Evolutionary conservation across 2,797 vertebrate genomes (phyloP).

Genomic region (Hippopotamyrus pictus): DNA sequence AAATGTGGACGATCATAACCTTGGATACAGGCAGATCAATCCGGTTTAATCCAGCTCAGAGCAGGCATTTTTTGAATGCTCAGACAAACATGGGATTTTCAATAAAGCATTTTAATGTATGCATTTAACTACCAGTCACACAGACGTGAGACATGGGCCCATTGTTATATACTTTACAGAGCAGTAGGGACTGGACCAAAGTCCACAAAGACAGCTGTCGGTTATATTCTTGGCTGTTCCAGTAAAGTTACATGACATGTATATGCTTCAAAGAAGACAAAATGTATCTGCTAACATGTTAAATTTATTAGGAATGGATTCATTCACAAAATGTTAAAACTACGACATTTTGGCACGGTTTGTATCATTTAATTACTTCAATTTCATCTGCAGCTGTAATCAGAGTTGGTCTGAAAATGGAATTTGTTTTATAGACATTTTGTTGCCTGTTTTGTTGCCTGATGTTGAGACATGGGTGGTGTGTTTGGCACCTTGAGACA

Average conservation of each 20-base stretch:
- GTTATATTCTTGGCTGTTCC: not conserved
- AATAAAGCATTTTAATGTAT: not conserved
- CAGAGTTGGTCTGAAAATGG: not conserved
- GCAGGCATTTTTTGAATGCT: not conserved
- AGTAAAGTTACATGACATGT: not conserved
- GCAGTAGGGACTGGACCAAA: not conserved
- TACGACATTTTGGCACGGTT: not conserved
- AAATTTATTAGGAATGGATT: not conserved
- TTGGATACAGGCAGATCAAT: conserved; percentile 31
- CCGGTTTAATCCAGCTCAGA: conserved; percentile 10
- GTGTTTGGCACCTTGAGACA: not conserved
- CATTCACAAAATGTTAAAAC: not conserved
- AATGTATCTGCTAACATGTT: not conserved
- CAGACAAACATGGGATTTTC: not conserved
- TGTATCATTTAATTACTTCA: not conserved
- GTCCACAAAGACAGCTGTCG: not conserved
- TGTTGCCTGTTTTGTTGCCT: not conserved
- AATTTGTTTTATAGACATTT: not conserved
- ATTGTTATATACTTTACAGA: not conserved
- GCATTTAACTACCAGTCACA: not conserved
- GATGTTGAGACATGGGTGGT: not conserved
- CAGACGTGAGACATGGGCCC: not conserved
- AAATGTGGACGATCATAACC: conserved; percentile 50
- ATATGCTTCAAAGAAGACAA: not conserved
- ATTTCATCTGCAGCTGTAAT: not conserved